Conservation (phyloP, 1,140 invertebrate genomes). For the Drosophila carrolli region DNA sequence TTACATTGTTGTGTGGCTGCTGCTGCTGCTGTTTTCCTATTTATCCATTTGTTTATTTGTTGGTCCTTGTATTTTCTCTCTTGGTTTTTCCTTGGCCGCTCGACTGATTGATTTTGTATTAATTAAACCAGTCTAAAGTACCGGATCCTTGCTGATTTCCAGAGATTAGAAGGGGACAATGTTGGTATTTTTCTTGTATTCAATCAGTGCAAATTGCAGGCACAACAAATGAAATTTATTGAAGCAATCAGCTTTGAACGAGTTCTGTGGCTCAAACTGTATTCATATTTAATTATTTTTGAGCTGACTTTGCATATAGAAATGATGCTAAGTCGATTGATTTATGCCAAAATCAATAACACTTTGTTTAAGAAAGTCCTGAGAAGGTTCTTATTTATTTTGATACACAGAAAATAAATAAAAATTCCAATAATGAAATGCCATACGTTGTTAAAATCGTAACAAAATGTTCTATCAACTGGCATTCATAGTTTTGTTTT, state of each 20-base stretch:
- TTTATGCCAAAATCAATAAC: too few species aligned
- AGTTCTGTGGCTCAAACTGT: background rate
- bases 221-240: background rate
- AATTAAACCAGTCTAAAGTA: constrained; percentile 19
- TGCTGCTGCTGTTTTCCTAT: constrained; percentile 22
- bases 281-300: background rate
- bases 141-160: background rate
- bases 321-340: too few species aligned
- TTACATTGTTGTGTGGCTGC: constrained; percentile 40
- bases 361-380: too few species aligned
- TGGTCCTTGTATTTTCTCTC: constrained; percentile 5
- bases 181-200: constrained; percentile 6
- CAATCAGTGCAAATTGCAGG: background rate
- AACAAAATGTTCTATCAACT: too few species aligned
- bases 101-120: constrained; percentile 34
- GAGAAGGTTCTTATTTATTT: too few species aligned
- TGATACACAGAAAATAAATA: too few species aligned
- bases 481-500: too few species aligned
- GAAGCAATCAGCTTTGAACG: constrained; percentile 4
- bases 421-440: too few species aligned
- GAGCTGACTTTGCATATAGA: background rate
- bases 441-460: too few species aligned
- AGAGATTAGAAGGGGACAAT: background rate
- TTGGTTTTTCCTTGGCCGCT: background rate
- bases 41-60: constrained; percentile 49